These are phyloP conservation scores for Pseudoips prasinana DNA, from an alignment of 2,888 invertebrate species.

Conservation along the genomic window DNA sequence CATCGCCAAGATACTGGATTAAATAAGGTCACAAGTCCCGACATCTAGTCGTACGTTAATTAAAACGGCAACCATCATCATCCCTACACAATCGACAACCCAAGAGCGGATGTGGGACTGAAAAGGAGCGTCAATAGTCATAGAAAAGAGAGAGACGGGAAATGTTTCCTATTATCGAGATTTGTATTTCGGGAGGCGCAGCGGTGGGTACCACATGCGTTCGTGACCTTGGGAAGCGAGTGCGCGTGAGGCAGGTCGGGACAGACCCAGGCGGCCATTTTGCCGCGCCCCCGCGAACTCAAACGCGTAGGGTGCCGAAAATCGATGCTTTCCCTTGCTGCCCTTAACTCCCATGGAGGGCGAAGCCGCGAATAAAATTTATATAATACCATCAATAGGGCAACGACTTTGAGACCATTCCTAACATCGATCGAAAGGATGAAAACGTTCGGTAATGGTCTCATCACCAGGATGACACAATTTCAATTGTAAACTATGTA, in stretches of 20 bases:
- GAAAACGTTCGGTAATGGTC: too few relatives aligned
- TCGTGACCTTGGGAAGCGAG: slow-evolving; percentile 65
- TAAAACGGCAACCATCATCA: slow-evolving; percentile 25
- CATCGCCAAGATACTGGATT: too few relatives aligned
- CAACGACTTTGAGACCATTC: too few relatives aligned
- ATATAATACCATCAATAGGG: slow-evolving; percentile 27
- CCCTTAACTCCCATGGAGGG: slow-evolving; percentile 60
- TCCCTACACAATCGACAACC: slow-evolving; percentile 52
- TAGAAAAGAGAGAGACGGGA: slow-evolving; percentile 47
- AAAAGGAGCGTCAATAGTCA: slow-evolving; percentile 35
- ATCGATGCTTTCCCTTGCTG: slow-evolving; percentile 75
- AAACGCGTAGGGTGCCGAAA: slow-evolving; percentile 69
- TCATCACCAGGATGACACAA: too few relatives aligned
- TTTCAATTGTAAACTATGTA: too few relatives aligned
- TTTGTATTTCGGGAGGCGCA: slow-evolving; percentile 71
- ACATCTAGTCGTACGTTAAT: not conserved
- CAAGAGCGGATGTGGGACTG: slow-evolving; percentile 49
- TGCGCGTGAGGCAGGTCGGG: slow-evolving; percentile 77
- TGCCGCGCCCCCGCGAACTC: slow-evolving; percentile 64
- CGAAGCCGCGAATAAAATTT: slow-evolving; percentile 55
- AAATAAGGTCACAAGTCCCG: too few relatives aligned
- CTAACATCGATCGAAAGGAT: too few relatives aligned
- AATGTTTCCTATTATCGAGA: slow-evolving; percentile 55
- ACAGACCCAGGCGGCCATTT: slow-evolving; percentile 57
- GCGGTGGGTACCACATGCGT: slow-evolving; percentile 58